Evolutionary conservation across 2,113 vertebrate genomes (phyloP), one percentile per base, ranked within the genome.

Genomic region (Sinosuthora webbiana): DNA sequence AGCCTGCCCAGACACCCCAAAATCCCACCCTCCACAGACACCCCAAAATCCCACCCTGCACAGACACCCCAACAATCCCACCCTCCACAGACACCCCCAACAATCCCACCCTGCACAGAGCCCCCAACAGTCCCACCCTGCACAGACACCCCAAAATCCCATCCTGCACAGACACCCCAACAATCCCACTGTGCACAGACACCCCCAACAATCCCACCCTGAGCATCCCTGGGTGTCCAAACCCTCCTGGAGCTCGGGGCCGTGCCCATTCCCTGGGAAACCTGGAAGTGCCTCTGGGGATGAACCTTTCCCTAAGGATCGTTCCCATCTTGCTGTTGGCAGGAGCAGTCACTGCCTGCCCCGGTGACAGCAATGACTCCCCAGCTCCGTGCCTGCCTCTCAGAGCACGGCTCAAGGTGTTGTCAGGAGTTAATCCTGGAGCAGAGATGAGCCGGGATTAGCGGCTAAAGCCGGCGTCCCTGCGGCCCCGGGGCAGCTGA

Each of bases 281-380:
- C 50, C 77, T 44, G 71, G 13, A 17, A 86, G 62, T 67, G 71
- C 71, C 44, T 35, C 52, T 59, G 62, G 52, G 21, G 27, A 33
- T 37, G 53, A 11, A 1, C 31, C 24, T 37, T 10, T 31, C 22
- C 60, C 37, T 3, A 2, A 7, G 13, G 15, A 2, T 9, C 19
- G 24, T 11, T 16, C 3, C 53, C 10, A 4, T 16, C n/a, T 3
- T 37, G 41, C 28, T n/a, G 1, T 2, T 3, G 28, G 64, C 3
- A 28, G 57, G 39, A 70, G 63, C 7, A 45, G 27, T 15, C 53
- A 3, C 15, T 15, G 44, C 35, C 47, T 0, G 1, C 47, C 17
- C 41, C 0, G 2, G 22, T 20, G 70, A 4, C 6, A 67, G 75
- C 50, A 22, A 0, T 0, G 9, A 3, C 35, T 50, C 19, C 53